Percentiles rank a stretch among this genome's conserved stretches.
Conservation (phyloP, 2,797 vertebrate species). For the Otus scops region DNA sequence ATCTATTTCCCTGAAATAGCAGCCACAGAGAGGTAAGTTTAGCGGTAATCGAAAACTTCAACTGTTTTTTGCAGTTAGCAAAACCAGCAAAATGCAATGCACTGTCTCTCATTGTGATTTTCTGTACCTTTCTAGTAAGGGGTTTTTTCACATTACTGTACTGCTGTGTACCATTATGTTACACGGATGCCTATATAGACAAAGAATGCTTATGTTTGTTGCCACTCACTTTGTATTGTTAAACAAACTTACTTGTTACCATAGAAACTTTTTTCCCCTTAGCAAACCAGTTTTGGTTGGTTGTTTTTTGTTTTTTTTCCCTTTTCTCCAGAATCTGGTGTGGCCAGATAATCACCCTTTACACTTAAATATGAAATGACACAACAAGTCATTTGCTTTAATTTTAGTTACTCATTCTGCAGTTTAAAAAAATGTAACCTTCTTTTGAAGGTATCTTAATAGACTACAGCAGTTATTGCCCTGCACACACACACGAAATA, state of each 20-base stretch:
- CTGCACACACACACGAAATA: background rate
- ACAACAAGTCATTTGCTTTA: background rate
- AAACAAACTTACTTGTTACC: constrained; percentile 10
- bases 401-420: background rate
- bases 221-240: background rate
- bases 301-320: background rate
- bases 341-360: background rate
- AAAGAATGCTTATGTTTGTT: constrained; percentile 12
- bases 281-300: background rate
- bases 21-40: background rate
- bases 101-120: constrained; percentile 18
- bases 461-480: background rate
- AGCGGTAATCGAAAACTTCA: background rate
- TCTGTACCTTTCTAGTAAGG: constrained; percentile 55
- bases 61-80: constrained; percentile 8
- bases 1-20: background rate
- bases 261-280: background rate
- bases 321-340: background rate
- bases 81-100: constrained; percentile 25
- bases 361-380: background rate
- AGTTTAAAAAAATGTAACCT: background rate
- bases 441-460: background rate
- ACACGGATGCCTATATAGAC: background rate
- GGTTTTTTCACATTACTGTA: background rate
- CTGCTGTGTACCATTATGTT: constrained; percentile 45